Conservation (phyloP, 2,113 vertebrate genomes). For the Marmota flaviventris region DNA sequence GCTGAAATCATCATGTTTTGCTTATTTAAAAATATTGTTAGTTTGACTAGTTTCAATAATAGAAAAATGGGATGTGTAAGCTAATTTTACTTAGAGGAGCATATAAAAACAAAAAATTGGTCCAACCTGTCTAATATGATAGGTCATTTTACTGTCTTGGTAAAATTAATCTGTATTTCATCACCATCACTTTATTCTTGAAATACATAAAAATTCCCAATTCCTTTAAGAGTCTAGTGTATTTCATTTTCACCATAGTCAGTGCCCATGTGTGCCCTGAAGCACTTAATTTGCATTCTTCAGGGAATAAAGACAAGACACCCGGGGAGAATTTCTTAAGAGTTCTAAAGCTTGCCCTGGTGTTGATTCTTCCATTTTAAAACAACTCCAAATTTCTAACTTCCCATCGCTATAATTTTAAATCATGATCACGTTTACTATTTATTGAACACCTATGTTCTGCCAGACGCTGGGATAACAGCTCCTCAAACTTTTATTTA, state of each 20-base stretch:
- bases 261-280: neutral
- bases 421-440: neutral
- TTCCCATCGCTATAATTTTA: neutral
- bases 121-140: neutral
- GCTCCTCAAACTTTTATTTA: neutral
- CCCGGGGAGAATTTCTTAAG: neutral
- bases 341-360: neutral
- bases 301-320: neutral
- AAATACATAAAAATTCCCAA: neutral
- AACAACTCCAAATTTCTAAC: neutral
- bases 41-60: neutral
- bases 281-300: neutral
- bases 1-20: neutral
- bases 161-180: neutral
- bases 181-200: neutral
- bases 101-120: neutral
- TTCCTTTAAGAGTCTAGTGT: neutral
- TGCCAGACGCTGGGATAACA: neutral
- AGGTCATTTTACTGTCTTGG: neutral
- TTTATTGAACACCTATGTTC: neutral
- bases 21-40: neutral
- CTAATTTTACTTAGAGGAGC: constrained; percentile 13
- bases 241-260: neutral
- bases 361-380: neutral
- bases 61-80: neutral